These are phyloP conservation scores for Chiroxiphia lanceolata DNA, from an alignment of 2,797 vertebrate species.

Conservation along the genomic window DNA sequence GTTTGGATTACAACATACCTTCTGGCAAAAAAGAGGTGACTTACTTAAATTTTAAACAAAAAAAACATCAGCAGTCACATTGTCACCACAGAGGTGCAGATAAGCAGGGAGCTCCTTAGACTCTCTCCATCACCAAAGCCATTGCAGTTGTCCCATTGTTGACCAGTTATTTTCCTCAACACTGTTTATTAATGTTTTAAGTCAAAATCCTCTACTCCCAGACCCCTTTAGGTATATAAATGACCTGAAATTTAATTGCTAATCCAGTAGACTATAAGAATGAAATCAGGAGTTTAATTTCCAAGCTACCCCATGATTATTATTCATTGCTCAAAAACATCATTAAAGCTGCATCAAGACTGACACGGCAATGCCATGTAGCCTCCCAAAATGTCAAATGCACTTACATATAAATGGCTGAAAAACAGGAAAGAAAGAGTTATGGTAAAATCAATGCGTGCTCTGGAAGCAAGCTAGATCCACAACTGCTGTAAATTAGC, in stretches of 20 bases:
- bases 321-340: background rate
- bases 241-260: background rate
- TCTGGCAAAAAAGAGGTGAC: background rate
- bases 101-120: background rate
- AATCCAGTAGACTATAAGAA: background rate
- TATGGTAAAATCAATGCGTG: background rate
- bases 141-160: background rate
- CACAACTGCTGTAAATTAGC: background rate
- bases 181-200: background rate
- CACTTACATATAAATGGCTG: background rate
- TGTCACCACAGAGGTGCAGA: background rate
- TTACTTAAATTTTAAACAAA: background rate
- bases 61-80: background rate
- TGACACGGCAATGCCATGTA: background rate
- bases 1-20: background rate
- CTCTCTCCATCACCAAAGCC: background rate
- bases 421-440: background rate
- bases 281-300: slow-evolving; percentile 3
- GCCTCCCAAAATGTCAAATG: background rate
- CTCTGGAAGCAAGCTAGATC: background rate
- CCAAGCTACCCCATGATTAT: background rate
- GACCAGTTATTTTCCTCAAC: background rate
- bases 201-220: background rate
- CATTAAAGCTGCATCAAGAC: background rate
- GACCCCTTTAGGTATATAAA: background rate